Percentiles rank a stretch among this genome's conserved stretches.
These are phyloP conservation scores for Gasterosteus aculeatus DNA, from an alignment of 2,113 vertebrate genomes.

Conservation along the genomic window DNA sequence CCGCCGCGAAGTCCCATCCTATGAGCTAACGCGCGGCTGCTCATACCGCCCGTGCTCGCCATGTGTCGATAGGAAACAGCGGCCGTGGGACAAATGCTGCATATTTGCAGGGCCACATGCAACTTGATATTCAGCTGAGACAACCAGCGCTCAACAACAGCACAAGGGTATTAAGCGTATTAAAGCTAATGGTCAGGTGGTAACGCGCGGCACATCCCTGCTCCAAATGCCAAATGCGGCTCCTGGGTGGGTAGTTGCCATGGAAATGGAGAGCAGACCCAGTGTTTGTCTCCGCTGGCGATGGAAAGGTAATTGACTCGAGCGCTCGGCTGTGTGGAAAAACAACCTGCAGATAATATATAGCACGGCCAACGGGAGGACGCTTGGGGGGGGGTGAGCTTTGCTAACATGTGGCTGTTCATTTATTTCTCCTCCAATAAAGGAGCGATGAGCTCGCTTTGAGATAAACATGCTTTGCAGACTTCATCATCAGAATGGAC, in stretches of 20 bases:
- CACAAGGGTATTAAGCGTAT: not conserved
- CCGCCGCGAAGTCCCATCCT: slow-evolving; percentile 32
- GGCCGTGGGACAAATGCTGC: slow-evolving; percentile 23
- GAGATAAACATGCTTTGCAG: not conserved
- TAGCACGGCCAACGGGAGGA: not conserved
- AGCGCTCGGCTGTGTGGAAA: slow-evolving; percentile 13
- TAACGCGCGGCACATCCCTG: not conserved
- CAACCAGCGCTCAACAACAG: not conserved
- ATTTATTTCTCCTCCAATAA: not conserved
- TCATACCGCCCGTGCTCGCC: slow-evolving; percentile 1
- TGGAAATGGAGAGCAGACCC: slow-evolving; percentile 52
- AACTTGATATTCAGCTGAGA: not conserved
- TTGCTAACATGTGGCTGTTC: not conserved
- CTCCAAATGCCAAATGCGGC: slow-evolving; percentile 5
- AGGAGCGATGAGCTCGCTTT: not conserved
- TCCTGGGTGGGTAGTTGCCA: slow-evolving; percentile 59
- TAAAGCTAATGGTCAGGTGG: slow-evolving; percentile 23
- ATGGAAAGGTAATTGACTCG: slow-evolving; percentile 34
- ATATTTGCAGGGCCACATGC: not conserved
- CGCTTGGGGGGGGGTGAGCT: slow-evolving; percentile 3
- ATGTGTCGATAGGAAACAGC: slow-evolving; percentile 29
- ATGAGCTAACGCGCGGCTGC: slow-evolving; percentile 13
- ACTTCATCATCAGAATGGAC: not conserved
- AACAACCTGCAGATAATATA: slow-evolving; percentile 22
- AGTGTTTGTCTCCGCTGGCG: slow-evolving; percentile 20